A percentile compares a stretch with the other conserved stretches of the same genome.
Evolutionary conservation across 2,113 vertebrate species (phyloP).

Genomic region (Syrrhaptes paradoxus): DNA sequence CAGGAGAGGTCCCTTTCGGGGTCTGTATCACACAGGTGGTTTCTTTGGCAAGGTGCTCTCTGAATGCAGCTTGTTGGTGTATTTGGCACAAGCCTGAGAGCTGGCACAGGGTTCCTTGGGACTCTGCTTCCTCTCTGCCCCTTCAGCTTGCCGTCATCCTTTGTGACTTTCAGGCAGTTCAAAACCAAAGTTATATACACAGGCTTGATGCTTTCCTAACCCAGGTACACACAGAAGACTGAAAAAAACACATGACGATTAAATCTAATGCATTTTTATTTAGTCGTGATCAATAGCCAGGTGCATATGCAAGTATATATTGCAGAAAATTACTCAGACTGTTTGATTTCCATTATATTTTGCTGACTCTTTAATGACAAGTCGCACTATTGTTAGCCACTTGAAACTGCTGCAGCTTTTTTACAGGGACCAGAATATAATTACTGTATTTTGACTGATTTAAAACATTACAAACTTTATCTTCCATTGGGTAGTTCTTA

Average conservation of each 20-base stretch:
- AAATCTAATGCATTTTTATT: background rate
- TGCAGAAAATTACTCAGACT: background rate
- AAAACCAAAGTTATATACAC: background rate
- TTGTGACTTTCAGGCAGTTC: background rate
- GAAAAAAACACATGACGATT: background rate
- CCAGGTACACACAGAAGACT: background rate
- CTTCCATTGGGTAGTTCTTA: background rate
- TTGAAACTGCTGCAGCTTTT: background rate
- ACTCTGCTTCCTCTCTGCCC: background rate
- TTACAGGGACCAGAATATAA: background rate
- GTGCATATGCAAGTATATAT: background rate
- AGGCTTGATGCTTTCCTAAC: background rate
- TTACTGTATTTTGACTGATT: background rate
- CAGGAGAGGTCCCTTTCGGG: background rate
- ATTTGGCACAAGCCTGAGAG: background rate
- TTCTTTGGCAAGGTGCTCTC: background rate
- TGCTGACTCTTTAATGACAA: background rate
- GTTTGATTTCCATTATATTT: background rate
- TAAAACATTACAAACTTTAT: background rate
- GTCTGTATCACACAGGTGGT: rapidly evolving
- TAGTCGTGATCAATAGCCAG: background rate
- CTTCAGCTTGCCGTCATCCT: rapidly evolving
- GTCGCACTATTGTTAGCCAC: background rate
- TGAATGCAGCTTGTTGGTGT: background rate
- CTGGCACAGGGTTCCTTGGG: background rate